These are phyloP conservation scores for Colletes collaris DNA, from an alignment of 2,888 invertebrate species.

Conservation along the genomic window DNA sequence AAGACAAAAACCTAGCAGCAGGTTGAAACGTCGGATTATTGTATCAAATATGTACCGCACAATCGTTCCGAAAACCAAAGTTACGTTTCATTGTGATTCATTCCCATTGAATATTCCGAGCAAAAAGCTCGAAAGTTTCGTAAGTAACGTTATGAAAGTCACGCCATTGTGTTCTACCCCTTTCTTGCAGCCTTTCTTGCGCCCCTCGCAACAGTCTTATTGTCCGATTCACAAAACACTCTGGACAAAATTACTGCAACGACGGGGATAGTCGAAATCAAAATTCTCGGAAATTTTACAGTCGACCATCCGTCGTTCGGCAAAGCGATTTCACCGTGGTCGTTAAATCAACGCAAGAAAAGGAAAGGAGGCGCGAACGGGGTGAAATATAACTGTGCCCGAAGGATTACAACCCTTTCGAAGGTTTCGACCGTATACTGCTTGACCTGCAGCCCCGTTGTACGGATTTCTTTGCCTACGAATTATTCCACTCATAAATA, in stretches of 20 bases:
- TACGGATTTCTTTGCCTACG: neutral
- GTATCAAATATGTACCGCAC: too few species aligned
- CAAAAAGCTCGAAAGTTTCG: too few species aligned
- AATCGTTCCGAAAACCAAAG: too few species aligned
- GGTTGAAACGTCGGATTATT: too few species aligned
- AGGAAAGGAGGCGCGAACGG: neutral
- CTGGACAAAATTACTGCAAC: neutral
- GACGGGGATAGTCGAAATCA: neutral
- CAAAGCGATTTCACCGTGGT: slow-evolving; percentile 27
- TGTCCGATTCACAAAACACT: too few species aligned
- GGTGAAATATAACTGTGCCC: slow-evolving; percentile 20
- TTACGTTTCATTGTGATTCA: too few species aligned
- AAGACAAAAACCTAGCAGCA: too few species aligned
- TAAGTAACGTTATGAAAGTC: too few species aligned
- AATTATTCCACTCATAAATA: slow-evolving; percentile 32
- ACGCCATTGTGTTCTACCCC: too few species aligned
- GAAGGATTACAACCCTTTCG: slow-evolving; percentile 37
- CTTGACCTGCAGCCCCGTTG: slow-evolving; percentile 38
- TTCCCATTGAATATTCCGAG: too few species aligned
- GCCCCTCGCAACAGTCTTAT: too few species aligned
- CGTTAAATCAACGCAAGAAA: slow-evolving; percentile 5
- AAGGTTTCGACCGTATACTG: slow-evolving; percentile 12
- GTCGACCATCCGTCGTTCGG: neutral
- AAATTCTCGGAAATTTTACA: neutral
- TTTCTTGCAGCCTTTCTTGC: neutral